These are phyloP conservation scores for Agrypnia vestita DNA, from an alignment of 1,140 invertebrate species.

Conservation along the genomic window DNA sequence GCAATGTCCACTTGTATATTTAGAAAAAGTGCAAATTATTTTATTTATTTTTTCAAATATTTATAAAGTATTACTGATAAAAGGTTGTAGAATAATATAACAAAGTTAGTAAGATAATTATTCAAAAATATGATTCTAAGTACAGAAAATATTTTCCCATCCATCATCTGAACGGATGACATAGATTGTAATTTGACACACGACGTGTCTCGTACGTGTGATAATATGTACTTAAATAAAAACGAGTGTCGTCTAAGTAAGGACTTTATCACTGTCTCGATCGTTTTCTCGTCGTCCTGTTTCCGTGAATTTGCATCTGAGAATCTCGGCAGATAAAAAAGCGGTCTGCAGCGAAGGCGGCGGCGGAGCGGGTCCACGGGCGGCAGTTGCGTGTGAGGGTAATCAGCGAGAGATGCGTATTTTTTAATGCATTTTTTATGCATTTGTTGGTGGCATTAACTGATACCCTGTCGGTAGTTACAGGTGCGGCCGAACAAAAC, in stretches of 20 bases:
- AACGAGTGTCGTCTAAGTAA: not conserved
- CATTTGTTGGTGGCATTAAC: slow-evolving; percentile 43
- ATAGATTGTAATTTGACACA: too few relatives aligned
- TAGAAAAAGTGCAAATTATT: too few relatives aligned
- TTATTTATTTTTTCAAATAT: too few relatives aligned
- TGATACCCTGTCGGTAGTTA: slow-evolving; percentile 36
- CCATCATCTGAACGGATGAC: too few relatives aligned
- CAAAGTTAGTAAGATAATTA: too few relatives aligned
- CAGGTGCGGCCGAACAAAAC: slow-evolving; percentile 55
- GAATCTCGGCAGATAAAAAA: slow-evolving; percentile 6
- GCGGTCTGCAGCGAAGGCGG: not conserved
- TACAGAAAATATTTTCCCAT: too few relatives aligned
- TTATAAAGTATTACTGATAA: too few relatives aligned
- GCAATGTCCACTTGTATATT: too few relatives aligned
- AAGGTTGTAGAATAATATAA: too few relatives aligned
- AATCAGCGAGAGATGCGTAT: slow-evolving; percentile 37
- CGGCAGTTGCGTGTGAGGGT: slow-evolving; percentile 37
- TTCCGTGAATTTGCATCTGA: slow-evolving; percentile 29
- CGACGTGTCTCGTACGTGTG: too few relatives aligned
- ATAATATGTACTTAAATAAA: too few relatives aligned
- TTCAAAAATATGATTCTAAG: too few relatives aligned
- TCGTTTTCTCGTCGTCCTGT: slow-evolving; percentile 12
- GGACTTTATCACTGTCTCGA: slow-evolving; percentile 17
- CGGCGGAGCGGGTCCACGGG: not conserved
- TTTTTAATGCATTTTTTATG: slow-evolving; percentile 44